Evolutionary conservation across 35 echinoderm and acorn worm genomes (phyloP).

Genomic region (Strongylocentrotus purpuratus): DNA sequence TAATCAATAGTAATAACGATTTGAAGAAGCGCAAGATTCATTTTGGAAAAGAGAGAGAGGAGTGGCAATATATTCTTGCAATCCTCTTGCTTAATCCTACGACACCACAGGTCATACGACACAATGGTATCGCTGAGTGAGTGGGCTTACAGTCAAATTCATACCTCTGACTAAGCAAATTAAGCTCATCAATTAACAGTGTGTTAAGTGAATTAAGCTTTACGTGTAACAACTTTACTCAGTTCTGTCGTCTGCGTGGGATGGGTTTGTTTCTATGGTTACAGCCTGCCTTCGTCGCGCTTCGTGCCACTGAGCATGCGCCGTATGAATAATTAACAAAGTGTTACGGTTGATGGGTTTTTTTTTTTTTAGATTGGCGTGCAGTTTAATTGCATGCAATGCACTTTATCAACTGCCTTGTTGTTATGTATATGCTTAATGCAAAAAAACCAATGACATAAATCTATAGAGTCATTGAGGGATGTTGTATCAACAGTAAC

Average conservation of each 20-base stretch:
- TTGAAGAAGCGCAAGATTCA: not conserved
- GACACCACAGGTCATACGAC: not conserved
- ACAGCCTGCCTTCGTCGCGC: not conserved
- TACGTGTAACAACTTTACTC: not conserved
- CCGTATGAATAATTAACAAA: not conserved
- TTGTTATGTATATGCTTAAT: not conserved
- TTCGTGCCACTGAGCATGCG: not conserved
- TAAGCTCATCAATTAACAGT: slow-evolving; percentile 2
- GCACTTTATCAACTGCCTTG: not conserved
- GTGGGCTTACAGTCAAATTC: not conserved
- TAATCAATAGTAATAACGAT: not conserved
- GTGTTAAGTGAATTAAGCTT: slow-evolving; percentile 5
- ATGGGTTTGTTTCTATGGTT: not conserved
- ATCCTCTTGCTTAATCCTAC: not conserved
- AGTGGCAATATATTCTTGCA: not conserved
- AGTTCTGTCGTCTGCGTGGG: not conserved
- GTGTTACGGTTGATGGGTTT: not conserved
- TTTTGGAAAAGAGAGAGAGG: not conserved
- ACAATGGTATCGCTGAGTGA: not conserved
- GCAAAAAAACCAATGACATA: not conserved
- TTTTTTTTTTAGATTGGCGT: not conserved
- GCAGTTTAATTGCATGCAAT: not conserved
- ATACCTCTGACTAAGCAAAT: not conserved
- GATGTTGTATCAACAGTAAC: too few species aligned
- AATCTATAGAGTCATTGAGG: too few species aligned